Percentiles rank a stretch among this genome's conserved stretches.
Conservation (phyloP, 2,888 invertebrate species). For the Glyphotaelius pellucidus region DNA sequence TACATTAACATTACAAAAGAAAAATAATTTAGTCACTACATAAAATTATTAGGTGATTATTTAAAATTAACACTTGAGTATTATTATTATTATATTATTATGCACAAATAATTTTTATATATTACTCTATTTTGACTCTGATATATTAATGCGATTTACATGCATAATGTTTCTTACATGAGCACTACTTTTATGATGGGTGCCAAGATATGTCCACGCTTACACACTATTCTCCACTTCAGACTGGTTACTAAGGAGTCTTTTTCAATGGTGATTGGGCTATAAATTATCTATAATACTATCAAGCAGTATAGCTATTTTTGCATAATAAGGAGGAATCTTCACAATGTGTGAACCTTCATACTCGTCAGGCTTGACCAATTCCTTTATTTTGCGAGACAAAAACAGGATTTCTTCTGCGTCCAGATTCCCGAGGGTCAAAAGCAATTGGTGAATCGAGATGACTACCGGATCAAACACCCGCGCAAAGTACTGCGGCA, state of each 20-base stretch:
- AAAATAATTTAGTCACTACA: too few species aligned
- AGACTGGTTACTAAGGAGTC: not conserved
- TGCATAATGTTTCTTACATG: not conserved
- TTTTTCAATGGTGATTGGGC: not conserved
- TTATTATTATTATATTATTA: not conserved
- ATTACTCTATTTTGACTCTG: not conserved
- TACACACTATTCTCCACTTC: not conserved
- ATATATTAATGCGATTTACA: not conserved
- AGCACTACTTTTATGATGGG: not conserved
- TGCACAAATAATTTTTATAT: not conserved
- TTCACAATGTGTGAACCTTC: too few species aligned
- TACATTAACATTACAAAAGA: not conserved
- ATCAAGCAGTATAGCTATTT: not conserved
- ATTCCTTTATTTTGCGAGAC: slow-evolving; percentile 48
- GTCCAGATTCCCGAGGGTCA: slow-evolving; percentile 8
- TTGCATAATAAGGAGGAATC: not conserved
- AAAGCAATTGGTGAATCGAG: not conserved
- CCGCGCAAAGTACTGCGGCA: slow-evolving; percentile 62
- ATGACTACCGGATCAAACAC: slow-evolving; percentile 23
- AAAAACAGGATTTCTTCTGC: slow-evolving; percentile 37
- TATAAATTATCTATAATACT: not conserved
- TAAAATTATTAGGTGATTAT: not conserved
- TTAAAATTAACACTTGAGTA: not conserved
- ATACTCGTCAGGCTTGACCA: not conserved
- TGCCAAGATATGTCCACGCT: not conserved